phyloP scores from a whole-genome alignment of 1,140 invertebrate genomes.

The Carposina sasakii region DNA sequence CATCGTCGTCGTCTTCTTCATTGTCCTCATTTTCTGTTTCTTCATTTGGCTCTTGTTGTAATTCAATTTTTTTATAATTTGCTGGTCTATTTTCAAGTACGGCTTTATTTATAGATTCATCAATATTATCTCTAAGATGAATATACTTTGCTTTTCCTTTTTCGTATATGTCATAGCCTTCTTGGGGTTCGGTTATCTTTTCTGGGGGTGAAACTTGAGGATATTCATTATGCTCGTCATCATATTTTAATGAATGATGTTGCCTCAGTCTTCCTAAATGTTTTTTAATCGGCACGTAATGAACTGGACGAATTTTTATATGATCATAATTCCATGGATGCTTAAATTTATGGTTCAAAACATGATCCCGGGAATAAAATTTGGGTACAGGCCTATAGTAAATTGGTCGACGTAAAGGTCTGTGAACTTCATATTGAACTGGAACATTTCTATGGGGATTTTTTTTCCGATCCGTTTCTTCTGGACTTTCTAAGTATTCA shows the following conservation, averaged over 20 bases:
- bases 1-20: constrained; percentile 35
- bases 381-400: constrained; percentile 47
- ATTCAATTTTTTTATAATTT: constrained; percentile 38
- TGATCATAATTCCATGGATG: constrained; percentile 61
- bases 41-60: constrained; percentile 29
- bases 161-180: constrained; percentile 67
- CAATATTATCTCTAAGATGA: constrained; percentile 48
- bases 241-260: constrained; percentile 60
- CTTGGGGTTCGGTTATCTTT: constrained; percentile 38
- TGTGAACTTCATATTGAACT: constrained; percentile 55
- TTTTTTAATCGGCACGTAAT: constrained; percentile 58
- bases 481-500: constrained; percentile 49
- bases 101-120: constrained; percentile 55
- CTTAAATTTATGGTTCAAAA: constrained; percentile 53
- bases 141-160: constrained; percentile 55
- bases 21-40: constrained; percentile 22
- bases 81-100: constrained; percentile 42
- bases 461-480: constrained; percentile 47
- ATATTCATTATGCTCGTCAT: constrained; percentile 63
- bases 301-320: constrained; percentile 57
- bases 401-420: constrained; percentile 44
- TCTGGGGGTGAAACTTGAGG: constrained; percentile 43
- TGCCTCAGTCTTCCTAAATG: constrained; percentile 52
- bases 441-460: constrained; percentile 52
- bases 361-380: constrained; percentile 35